Base-by-base conservation (phyloP, 2,888 invertebrate genomes). In the Idaea dimidiata region DNA sequence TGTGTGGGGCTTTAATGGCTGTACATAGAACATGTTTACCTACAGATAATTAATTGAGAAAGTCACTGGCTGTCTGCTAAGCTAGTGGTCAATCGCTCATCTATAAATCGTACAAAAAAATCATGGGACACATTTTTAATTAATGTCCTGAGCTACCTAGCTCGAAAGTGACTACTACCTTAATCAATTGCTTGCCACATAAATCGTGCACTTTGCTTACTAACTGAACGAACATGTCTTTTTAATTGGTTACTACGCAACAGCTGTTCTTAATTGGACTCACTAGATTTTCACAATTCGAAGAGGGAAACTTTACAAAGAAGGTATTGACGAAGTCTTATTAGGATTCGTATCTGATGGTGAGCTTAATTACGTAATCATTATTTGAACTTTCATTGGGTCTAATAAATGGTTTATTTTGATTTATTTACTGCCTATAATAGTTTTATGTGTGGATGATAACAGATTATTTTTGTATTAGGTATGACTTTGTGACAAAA, bases 251-350 rank as follows among this genome's bases (percentile, higher is more conserved):
- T 73, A 16, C 69, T 69, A 75, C 65, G 70, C 70, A 66, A 66
- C 72, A 63, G 69, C 60, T 57, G 67, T 72, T 59, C 68, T 76
- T 82, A 82, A 82, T 81, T 82, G 81, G 77, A 73, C 74, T 67
- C 63, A 72, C 74, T 66, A 79, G 76, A 77, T 80, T 80, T 72
- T 68, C 74, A 70, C 68, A 67, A 76, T 72, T 66, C 71, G 43
- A 43, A 43, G 43, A 43, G 43, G 43, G 14, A 43, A 43, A 43
- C 43, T 43, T 43, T 43, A 43, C 43, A 43, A 4, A 43, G 43
- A 43, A 8, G 43, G 43, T 43, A 43, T 43, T 43, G 43, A 43
- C 43, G 43, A 43, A 8, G 43, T 43, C 43, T 43, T 43, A 43
- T 43, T 43, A 43, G 43, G 43, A 43, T 3, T 43, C 66, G 59